Evolutionary conservation across 2,797 vertebrate genomes (phyloP), one percentile per base, ranked within the genome.

Genomic region (Pseudochaenichthys georgianus): DNA sequence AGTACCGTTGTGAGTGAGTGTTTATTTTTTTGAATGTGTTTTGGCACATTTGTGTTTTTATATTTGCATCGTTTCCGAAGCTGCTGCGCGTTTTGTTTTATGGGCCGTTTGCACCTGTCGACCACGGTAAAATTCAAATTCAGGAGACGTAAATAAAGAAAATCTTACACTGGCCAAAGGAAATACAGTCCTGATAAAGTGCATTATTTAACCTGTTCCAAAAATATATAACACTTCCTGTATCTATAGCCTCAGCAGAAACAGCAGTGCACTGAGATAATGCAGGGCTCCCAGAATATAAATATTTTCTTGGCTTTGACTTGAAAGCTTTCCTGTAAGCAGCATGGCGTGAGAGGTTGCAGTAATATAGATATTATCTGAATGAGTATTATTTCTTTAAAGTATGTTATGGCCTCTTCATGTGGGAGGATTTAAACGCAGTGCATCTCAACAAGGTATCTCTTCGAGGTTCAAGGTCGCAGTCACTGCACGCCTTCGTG

Each of bases 381-480:
- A 89, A 76, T 76, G 82, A 77, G 75, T 71, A 54, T 70, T 64
- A 61, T 64, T 69, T 42, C 66, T 76, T 66, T 62, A 34, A 62
- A 75, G 73, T 85, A 73, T 73, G 64, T 78, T 82, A 59, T 65
- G 59, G 65, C 65, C 63, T 67, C 80, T 81, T 51, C n/a, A 68
- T 70, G 82, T 85, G 78, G 84, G 90, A 64, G 85, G 75, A 47
- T 80, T 88, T 89, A 78, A 80, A 74, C 1, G 5, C 75, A 64
- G 53, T 16, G 41, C 45, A 41, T 51, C 58, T 72, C 47, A 55
- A 76, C 42, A n/a, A 62, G 68, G 68, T 82, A 77, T 77, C 64
- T 71, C 15, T 8, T 67, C 51, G 53, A 3, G 5, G 70, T 80
- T 80, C 79, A 87, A 81, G 80, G 87, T 82, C 75, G 72, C 58